Evolutionary conservation across 2,888 invertebrate species (phyloP).

Genomic region (Acleris holmiana): DNA sequence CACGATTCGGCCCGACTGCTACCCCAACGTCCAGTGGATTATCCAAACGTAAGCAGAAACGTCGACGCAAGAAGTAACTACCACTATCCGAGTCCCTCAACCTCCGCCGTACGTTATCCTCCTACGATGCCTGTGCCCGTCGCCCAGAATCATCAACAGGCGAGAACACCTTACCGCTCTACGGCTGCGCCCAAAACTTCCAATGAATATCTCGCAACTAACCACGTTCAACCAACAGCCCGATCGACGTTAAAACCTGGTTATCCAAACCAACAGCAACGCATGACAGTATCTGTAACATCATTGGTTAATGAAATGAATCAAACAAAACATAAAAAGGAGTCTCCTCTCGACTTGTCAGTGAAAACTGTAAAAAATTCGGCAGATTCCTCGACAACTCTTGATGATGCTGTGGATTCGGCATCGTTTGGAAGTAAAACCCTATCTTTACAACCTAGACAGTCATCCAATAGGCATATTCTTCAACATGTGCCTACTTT

Average conservation of each 20-base stretch:
- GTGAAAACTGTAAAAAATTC: conserved; percentile 95
- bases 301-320: conserved; percentile 78
- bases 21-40: conserved; percentile 57
- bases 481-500: conserved; percentile 55
- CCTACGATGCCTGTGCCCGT: conserved; percentile 58
- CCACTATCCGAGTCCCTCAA: conserved; percentile 67
- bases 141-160: conserved; percentile 61
- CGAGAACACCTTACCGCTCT: conserved; percentile 61
- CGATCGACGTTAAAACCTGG: conserved; percentile 68
- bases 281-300: conserved; percentile 80
- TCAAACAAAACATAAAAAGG: conserved; percentile 85
- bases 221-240: conserved; percentile 67
- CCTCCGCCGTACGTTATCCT: conserved; percentile 66
- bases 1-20: conserved; percentile 63
- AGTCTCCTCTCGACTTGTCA: conserved; percentile 94
- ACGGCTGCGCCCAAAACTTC: conserved; percentile 63
- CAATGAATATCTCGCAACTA: conserved; percentile 64
- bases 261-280: conserved; percentile 71
- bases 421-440: conserved; percentile 66
- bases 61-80: conserved; percentile 64
- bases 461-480: conserved; percentile 58
- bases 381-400: conserved; percentile 94
- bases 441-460: conserved; percentile 60
- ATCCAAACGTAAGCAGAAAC: conserved; percentile 58
- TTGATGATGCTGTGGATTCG: conserved; percentile 85